Evolutionary conservation across 2,797 vertebrate species (phyloP).

Genomic region (Poeciliopsis gracilis): DNA sequence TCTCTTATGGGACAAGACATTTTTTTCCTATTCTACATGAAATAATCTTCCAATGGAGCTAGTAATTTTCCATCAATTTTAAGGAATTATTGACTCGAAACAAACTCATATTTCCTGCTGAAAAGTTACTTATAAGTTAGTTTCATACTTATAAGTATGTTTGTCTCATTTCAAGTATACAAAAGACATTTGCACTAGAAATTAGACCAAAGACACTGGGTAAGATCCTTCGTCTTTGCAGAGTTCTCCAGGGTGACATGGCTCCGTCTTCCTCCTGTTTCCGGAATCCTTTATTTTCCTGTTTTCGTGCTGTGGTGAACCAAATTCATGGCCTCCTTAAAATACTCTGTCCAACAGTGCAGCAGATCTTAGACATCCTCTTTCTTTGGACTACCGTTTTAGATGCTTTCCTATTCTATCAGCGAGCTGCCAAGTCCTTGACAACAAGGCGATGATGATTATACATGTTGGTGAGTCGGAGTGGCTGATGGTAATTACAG

Average conservation of each 20-base stretch:
- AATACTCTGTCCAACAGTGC: constrained; percentile 18
- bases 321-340: constrained; percentile 27
- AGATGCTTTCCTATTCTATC: constrained; percentile 8
- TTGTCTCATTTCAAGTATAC: too few relatives aligned
- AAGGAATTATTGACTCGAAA: too few relatives aligned
- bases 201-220: too few relatives aligned
- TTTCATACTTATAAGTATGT: too few relatives aligned
- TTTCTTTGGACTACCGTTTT: background rate
- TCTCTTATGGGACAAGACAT: too few relatives aligned
- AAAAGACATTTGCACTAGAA: too few relatives aligned
- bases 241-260: constrained; percentile 50
- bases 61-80: too few relatives aligned
- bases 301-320: constrained; percentile 56
- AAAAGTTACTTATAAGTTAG: too few relatives aligned
- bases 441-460: constrained; percentile 31
- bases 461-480: constrained; percentile 47
- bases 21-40: too few relatives aligned
- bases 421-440: constrained; percentile 15
- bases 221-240: too few relatives aligned
- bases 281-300: constrained; percentile 75
- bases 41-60: too few relatives aligned
- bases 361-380: background rate
- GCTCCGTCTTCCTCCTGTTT: constrained; percentile 47
- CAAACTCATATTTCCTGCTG: too few relatives aligned
- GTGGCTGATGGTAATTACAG: constrained; percentile 54